Evolutionary conservation across 2,797 vertebrate genomes (phyloP), one percentile per base, ranked within the genome.

Genomic region (Rhincodon typus): DNA sequence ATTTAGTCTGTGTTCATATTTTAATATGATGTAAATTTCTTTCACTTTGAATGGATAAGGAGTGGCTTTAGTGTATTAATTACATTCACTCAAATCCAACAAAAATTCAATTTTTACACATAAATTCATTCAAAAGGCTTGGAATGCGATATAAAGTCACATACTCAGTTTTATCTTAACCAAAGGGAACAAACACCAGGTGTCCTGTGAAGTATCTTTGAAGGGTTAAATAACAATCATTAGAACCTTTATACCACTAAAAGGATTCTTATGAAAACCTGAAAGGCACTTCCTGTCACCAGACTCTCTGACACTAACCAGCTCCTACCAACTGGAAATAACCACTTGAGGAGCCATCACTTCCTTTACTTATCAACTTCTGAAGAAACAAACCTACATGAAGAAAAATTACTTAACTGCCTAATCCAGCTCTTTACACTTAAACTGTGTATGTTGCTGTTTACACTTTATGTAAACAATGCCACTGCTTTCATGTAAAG

Each of bases 341-440:
- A 96, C 96, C 96, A 96, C 97, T 97, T 96, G 94, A 96, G 96
- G 96, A 97, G 96, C 96, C 96, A 94, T 96, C 94, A 46, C 96
- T 97, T 96, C 96, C 96, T 97, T 97, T 93, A 96, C 96, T 97
- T 97, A 97, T 97, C 96, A 96, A 96, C 96, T 96, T 96, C 72
- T 88, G 97, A 97, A 97, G 97, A 96, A 96, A 96, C 96, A 96
- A 97, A 97, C 97, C 96, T 96, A 97, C 96, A 96, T 96, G 96
- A 96, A 96, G 79, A 97, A 34, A 96, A 97, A 97, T 95, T 95
- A 96, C 96, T 96, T 96, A 95, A 96, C 86, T 74, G 96, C 96
- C 97, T 96, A 72, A 95, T 95, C 70, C 70, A 74, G 42, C 94
- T 95, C 94, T 50, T 95, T 95, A 95, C 94, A 95, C 94, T 95